A percentile compares a stretch with the other conserved stretches of the same genome.
phyloP scores from a whole-genome alignment of 2,888 invertebrate species.

The Diadegma fenestrale region DNA sequence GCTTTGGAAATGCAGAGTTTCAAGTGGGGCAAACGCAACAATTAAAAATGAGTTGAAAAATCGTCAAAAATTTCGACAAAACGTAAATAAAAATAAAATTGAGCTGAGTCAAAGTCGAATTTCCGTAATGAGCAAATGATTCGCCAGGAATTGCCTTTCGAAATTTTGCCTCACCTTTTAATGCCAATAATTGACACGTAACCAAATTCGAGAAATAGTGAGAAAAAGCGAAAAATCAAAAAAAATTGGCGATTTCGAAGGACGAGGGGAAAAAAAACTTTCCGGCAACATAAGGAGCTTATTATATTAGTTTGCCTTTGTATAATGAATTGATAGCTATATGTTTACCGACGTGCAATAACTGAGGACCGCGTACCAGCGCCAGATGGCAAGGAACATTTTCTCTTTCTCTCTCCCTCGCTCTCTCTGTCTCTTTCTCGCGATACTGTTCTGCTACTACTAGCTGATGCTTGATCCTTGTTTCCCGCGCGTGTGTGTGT shows the following conservation, averaged over 20 bases:
- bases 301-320: constrained; percentile 77
- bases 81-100: background rate
- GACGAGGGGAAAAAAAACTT: constrained; percentile 47
- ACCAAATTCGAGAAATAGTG: constrained; percentile 20
- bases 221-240: constrained; percentile 7
- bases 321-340: constrained; percentile 78
- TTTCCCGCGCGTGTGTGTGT: constrained; percentile 13
- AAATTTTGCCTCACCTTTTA: background rate
- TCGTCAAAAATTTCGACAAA: background rate
- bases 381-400: constrained; percentile 71
- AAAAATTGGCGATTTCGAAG: constrained; percentile 11
- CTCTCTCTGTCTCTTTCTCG: constrained; percentile 45
- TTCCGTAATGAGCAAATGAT: background rate
- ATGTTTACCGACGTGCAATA: constrained; percentile 80
- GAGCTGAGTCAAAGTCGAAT: background rate
- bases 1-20: too few relatives aligned
- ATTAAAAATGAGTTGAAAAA: too few relatives aligned
- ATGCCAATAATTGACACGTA: constrained; percentile 32
- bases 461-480: constrained; percentile 55
- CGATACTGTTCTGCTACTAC: constrained; percentile 62
- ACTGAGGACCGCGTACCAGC: constrained; percentile 73
- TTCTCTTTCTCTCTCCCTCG: constrained; percentile 36
- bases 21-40: too few relatives aligned
- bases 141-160: background rate
- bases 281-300: constrained; percentile 73